Evolutionary conservation across 2,888 invertebrate species (phyloP).

Genomic region (Diarsia rubi): DNA sequence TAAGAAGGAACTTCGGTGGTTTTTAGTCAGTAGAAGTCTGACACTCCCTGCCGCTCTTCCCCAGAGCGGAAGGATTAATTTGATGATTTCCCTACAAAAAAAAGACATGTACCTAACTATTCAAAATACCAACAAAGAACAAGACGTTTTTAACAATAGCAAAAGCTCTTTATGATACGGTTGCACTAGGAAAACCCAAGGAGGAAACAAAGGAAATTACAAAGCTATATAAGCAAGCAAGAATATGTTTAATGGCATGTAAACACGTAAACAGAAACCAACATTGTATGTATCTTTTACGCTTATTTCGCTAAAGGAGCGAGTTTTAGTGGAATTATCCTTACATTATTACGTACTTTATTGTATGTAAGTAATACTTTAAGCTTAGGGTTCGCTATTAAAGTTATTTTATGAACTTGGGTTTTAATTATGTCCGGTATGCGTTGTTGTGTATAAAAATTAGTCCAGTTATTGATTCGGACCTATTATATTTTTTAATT

Average conservation of each 20-base stretch:
- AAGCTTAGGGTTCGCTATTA: slow-evolving; percentile 20
- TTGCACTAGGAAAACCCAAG: slow-evolving; percentile 23
- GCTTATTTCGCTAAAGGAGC: slow-evolving; percentile 40
- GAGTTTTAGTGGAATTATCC: slow-evolving; percentile 40
- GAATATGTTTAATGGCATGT: slow-evolving; percentile 59
- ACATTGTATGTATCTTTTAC: slow-evolving; percentile 48
- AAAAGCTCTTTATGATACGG: slow-evolving; percentile 7
- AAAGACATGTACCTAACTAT: not conserved
- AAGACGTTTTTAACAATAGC: slow-evolving; percentile 19
- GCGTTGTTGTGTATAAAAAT: not conserved
- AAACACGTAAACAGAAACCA: slow-evolving; percentile 56
- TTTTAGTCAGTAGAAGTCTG: too few species aligned
- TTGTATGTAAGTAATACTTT: slow-evolving; percentile 39
- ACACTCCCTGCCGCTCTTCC: too few species aligned
- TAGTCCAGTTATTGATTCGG: not conserved
- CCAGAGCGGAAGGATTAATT: too few species aligned
- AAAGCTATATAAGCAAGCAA: slow-evolving; percentile 48
- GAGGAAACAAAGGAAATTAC: slow-evolving; percentile 49
- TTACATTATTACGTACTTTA: slow-evolving; percentile 48
- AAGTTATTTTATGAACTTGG: slow-evolving; percentile 27
- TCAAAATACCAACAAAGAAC: not conserved
- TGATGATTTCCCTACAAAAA: too few species aligned
- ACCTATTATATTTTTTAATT: not conserved
- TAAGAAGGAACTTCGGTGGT: too few species aligned
- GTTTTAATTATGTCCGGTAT: slow-evolving; percentile 18